Evolutionary conservation across 2,113 vertebrate species (phyloP).

Genomic region (Ictalurus punctatus): DNA sequence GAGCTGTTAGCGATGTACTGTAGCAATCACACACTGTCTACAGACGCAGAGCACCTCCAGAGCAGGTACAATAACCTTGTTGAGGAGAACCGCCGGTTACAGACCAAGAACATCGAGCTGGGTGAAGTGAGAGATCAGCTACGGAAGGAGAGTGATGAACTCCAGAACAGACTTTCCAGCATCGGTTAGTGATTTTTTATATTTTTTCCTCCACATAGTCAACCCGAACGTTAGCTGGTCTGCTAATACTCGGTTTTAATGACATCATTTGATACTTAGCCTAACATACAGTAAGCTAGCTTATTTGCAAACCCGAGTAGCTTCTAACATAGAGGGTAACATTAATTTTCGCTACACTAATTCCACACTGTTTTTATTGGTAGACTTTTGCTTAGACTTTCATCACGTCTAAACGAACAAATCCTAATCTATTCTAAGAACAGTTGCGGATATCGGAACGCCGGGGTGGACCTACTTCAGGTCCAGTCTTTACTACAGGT

Average conservation of each 20-base stretch:
- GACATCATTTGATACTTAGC: background rate
- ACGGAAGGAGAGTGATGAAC: background rate
- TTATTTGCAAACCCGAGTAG: background rate
- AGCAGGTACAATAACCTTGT: background rate
- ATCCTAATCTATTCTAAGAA: background rate
- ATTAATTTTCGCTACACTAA: background rate
- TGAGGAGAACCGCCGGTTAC: background rate
- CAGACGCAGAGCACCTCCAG: background rate
- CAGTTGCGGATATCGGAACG: background rate
- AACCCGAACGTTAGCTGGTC: no score
- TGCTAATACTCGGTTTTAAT: background rate
- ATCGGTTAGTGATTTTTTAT: background rate
- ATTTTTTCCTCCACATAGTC: no score
- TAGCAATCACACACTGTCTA: background rate
- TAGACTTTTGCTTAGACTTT: background rate
- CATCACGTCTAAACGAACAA: background rate
- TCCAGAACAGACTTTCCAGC: background rate
- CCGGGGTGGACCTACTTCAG: background rate
- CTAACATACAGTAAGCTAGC: background rate
- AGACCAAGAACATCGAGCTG: background rate
- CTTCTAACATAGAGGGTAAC: background rate
- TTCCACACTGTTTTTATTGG: background rate
- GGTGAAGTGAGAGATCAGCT: background rate
- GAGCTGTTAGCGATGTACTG: background rate
- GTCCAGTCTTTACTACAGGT: conserved; percentile 22